Percentiles rank a stretch among this genome's conserved stretches.
phyloP scores from a whole-genome alignment of 2,797 vertebrate species.

The Spondyliosoma cantharus region DNA sequence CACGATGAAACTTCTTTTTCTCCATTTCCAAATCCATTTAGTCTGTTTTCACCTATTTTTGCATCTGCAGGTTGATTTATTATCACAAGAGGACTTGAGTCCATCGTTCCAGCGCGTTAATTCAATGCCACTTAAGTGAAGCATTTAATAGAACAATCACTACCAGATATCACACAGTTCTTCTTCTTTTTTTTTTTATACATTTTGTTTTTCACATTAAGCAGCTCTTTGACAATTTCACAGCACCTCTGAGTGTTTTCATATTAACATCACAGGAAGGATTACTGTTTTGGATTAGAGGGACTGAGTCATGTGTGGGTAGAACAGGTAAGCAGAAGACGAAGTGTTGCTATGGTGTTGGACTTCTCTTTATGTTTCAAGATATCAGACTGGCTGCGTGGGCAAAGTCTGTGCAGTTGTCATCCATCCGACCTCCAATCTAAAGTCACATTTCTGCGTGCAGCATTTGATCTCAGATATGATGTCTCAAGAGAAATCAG shows the following conservation, averaged over 20 bases:
- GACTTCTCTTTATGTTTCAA: slow-evolving; percentile 77
- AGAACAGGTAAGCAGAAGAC: slow-evolving; percentile 73
- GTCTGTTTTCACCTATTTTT: neutral
- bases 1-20: slow-evolving; percentile 31
- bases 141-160: slow-evolving; percentile 9
- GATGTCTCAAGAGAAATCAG: slow-evolving; percentile 59
- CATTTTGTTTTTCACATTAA: slow-evolving; percentile 9
- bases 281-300: slow-evolving; percentile 67
- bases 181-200: neutral
- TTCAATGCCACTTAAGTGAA: neutral
- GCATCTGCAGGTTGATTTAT: neutral
- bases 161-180: neutral
- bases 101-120: neutral
- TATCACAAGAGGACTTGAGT: neutral
- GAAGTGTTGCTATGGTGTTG: slow-evolving; percentile 80
- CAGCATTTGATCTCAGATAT: slow-evolving; percentile 62
- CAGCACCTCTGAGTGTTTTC: slow-evolving; percentile 42
- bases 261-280: slow-evolving; percentile 60
- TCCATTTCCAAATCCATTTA: slow-evolving; percentile 5
- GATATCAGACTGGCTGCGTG: slow-evolving; percentile 70
- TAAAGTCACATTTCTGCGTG: slow-evolving; percentile 61
- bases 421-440: slow-evolving; percentile 69
- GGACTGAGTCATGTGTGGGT: slow-evolving; percentile 76
- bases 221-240: slow-evolving; percentile 27
- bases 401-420: slow-evolving; percentile 69